A percentile compares a stretch with the other conserved stretches of the same genome.
These are phyloP conservation scores for Sphaerodactylus townsendi DNA, from an alignment of 2,113 vertebrate genomes.

Conservation along the genomic window DNA sequence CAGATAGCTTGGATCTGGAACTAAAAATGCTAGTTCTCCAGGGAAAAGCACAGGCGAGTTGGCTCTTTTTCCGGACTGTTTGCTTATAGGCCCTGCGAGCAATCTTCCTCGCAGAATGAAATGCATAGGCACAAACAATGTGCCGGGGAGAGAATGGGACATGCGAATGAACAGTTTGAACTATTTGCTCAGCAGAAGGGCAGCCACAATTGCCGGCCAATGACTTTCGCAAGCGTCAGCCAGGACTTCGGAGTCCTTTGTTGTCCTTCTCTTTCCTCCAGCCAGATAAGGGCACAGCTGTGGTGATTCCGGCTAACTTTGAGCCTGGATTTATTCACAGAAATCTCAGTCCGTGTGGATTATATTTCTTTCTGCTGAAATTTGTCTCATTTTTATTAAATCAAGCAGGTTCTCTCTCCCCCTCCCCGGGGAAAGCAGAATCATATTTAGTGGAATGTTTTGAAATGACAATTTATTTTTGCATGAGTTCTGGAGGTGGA, in stretches of 20 bases:
- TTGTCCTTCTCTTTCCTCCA: slow-evolving; percentile 85
- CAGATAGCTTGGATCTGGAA: slow-evolving; percentile 99
- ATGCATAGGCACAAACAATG: slow-evolving; percentile 99
- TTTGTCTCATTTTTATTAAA: accelerated
- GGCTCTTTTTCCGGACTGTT: slow-evolving; percentile 99
- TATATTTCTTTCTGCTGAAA: slow-evolving; percentile 61
- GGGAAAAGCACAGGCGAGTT: slow-evolving; percentile 97
- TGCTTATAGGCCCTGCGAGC: slow-evolving; percentile 99
- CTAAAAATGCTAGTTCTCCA: slow-evolving; percentile 99
- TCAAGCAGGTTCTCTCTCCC: too few relatives aligned
- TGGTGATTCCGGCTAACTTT: slow-evolving; percentile 64
- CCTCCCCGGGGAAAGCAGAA: not conserved
- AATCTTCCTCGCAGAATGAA: slow-evolving; percentile 99
- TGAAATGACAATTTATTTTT: not conserved
- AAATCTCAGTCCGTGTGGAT: slow-evolving; percentile 78
- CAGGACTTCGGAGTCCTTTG: slow-evolving; percentile 91
- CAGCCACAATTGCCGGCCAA: slow-evolving; percentile 94
- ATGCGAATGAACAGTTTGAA: slow-evolving; percentile 99
- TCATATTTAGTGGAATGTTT: not conserved
- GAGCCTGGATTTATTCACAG: slow-evolving; percentile 75
- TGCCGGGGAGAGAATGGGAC: slow-evolving; percentile 98
- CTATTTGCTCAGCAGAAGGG: slow-evolving; percentile 99
- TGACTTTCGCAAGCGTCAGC: slow-evolving; percentile 99
- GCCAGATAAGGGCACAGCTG: slow-evolving; percentile 98
- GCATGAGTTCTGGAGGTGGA: accelerated